Evolutionary conservation across 2,113 vertebrate species (phyloP).

Genomic region (Cettia cetti): DNA sequence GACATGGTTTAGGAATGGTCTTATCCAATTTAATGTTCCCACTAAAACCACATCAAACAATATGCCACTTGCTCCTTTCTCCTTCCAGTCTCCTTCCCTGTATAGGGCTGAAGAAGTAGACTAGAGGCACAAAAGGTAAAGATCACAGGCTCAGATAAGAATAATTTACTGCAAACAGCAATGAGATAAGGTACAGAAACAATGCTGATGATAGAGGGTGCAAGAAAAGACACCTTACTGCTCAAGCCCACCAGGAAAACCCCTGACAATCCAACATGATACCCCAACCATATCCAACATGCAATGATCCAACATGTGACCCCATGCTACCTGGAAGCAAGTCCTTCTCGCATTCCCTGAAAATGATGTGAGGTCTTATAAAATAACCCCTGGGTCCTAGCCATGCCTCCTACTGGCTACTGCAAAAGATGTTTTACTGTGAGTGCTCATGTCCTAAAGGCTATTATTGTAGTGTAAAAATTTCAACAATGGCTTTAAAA

Average conservation of each 20-base stretch:
- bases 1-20: neutral
- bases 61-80: rapidly evolving
- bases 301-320: neutral
- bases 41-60: neutral
- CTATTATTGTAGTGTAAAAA: neutral
- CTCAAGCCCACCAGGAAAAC: neutral
- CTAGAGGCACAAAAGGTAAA: neutral
- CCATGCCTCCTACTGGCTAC: neutral
- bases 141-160: neutral
- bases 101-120: neutral
- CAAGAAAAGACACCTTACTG: neutral
- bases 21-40: neutral
- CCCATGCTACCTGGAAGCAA: rapidly evolving
- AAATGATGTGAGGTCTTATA: neutral
- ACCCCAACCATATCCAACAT: rapidly evolving
- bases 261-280: neutral
- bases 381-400: neutral
- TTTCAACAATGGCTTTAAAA: neutral
- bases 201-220: neutral
- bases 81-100: neutral
- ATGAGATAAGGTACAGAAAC: neutral
- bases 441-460: neutral
- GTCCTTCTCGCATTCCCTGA: rapidly evolving
- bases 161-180: neutral
- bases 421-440: neutral